Percentiles rank a stretch among this genome's conserved stretches.
These are phyloP conservation scores for Drosophila eugracilis DNA, from an alignment of 1,140 invertebrate genomes.

Conservation along the genomic window DNA sequence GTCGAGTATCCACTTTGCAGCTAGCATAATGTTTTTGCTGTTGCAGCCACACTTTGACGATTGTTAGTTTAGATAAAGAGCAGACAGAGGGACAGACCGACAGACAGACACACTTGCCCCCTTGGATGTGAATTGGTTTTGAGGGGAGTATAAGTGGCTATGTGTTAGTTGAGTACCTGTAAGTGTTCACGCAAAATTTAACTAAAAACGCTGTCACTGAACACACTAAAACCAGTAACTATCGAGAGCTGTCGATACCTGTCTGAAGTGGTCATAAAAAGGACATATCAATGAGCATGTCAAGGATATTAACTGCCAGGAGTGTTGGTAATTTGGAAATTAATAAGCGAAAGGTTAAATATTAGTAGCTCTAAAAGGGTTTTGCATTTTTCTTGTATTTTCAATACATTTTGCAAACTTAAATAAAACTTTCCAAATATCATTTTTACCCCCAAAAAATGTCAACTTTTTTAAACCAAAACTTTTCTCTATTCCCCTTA, in stretches of 20 bases:
- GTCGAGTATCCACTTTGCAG: conserved; percentile 33
- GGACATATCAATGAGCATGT: not conserved
- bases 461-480: too few species aligned
- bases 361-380: too few species aligned
- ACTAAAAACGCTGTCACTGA: conserved; percentile 23
- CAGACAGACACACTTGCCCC: conserved; percentile 21
- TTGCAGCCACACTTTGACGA: conserved; percentile 15
- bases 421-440: too few species aligned
- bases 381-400: too few species aligned
- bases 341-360: not conserved
- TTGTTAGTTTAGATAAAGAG: conserved; percentile 39
- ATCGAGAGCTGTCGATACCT: conserved; percentile 8
- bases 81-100: too few species aligned
- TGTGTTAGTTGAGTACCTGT: conserved; percentile 14
- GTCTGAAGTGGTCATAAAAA: conserved; percentile 5
- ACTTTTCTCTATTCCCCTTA: too few species aligned
- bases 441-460: not conserved
- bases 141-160: conserved; percentile 11
- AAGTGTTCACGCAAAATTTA: conserved; percentile 37
- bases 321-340: not conserved
- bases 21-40: conserved; percentile 14
- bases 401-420: too few species aligned
- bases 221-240: conserved; percentile 9
- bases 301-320: not conserved
- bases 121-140: conserved; percentile 13